Evolutionary conservation across 2,888 invertebrate species (phyloP).

Genomic region (Idaea biselata): DNA sequence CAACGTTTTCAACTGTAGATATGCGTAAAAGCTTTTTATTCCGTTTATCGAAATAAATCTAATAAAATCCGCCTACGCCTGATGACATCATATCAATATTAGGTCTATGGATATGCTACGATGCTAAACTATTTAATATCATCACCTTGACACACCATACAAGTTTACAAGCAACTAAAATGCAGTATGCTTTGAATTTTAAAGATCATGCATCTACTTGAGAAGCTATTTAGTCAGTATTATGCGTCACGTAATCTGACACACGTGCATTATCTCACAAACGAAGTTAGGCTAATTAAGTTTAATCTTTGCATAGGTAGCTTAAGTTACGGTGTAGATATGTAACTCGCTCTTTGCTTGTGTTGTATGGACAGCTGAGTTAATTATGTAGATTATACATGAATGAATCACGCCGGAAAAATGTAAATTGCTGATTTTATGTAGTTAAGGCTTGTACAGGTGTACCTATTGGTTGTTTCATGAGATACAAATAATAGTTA

Average conservation of each 20-base stretch:
- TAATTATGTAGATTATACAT: conserved; percentile 5
- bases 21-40: background rate
- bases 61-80: background rate
- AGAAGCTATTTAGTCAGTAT: background rate
- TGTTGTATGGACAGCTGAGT: background rate
- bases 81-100: conserved; percentile 1
- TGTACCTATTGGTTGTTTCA: background rate
- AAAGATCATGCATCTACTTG: background rate
- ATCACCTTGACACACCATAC: background rate
- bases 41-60: background rate
- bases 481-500: no score
- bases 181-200: background rate
- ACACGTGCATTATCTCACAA: background rate
- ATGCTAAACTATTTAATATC: background rate
- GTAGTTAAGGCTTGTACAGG: background rate
- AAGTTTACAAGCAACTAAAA: background rate
- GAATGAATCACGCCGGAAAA: background rate
- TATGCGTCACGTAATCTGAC: background rate
- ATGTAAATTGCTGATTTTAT: background rate
- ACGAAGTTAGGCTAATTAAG: background rate
- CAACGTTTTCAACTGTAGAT: no score
- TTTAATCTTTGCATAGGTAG: conserved; percentile 2
- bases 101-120: background rate
- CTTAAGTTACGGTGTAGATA: background rate
- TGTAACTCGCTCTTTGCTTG: background rate